These are phyloP conservation scores for Phataginus tricuspis DNA, from an alignment of 2,797 vertebrate species.

Conservation along the genomic window DNA sequence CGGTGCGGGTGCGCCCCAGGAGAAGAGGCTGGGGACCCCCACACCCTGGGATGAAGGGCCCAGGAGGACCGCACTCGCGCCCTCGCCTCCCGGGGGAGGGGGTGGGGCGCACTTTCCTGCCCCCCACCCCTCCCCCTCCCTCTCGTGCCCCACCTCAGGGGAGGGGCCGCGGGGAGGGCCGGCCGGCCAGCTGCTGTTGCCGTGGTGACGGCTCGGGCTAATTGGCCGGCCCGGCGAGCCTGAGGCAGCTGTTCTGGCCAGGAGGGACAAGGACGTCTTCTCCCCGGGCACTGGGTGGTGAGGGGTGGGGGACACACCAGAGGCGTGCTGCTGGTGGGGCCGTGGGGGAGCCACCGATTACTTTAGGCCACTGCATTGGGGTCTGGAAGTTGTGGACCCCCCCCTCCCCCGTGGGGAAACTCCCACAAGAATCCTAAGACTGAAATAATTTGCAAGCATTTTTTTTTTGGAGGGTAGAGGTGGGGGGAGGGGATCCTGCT, in stretches of 20 bases:
- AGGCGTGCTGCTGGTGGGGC: background rate
- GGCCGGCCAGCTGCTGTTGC: conserved; percentile 82
- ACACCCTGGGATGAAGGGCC: background rate
- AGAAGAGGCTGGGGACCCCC: conserved; percentile 31
- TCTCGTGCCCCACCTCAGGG: conserved; percentile 55
- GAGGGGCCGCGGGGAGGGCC: conserved; percentile 51
- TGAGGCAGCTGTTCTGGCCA: conserved; percentile 77
- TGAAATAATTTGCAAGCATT: conserved; percentile 45
- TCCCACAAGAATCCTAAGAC: conserved; percentile 36
- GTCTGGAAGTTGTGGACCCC: conserved; percentile 3
- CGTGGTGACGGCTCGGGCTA: conserved; percentile 85
- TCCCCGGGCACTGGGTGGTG: conserved; percentile 31
- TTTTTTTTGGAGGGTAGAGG: background rate
- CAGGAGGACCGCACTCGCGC: background rate
- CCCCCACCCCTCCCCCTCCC: background rate
- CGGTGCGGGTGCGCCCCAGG: conserved; percentile 21
- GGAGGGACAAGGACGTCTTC: conserved; percentile 72
- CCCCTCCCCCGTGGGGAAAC: background rate
- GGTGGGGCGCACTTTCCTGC: conserved; percentile 14
- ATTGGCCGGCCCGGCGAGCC: conserved; percentile 83
- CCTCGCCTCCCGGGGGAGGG: background rate
- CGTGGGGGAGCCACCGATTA: background rate
- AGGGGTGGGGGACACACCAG: conserved; percentile 25
- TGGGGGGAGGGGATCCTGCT: background rate
- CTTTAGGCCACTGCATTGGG: background rate